Evolutionary conservation across 1,140 invertebrate species (phyloP).

Genomic region (Microplitis mediator): DNA sequence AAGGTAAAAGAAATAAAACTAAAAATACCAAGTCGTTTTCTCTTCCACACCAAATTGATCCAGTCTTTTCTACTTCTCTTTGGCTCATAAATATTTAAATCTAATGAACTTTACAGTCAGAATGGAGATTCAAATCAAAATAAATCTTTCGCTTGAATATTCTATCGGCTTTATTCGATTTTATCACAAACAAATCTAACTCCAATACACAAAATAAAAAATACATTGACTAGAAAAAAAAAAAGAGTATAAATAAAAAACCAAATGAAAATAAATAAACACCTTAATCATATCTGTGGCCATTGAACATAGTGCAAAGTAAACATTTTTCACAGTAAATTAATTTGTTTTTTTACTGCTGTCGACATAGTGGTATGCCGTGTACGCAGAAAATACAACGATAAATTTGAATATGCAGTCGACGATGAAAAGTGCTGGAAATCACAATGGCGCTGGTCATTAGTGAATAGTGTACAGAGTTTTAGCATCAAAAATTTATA

Average conservation of each 20-base stretch:
- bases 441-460: conserved; percentile 1
- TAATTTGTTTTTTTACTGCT: not conserved
- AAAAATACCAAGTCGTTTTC: conserved; percentile 39
- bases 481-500: not conserved
- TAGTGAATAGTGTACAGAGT: not conserved
- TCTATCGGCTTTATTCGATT: too few species aligned
- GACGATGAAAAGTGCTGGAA: conserved; percentile 12
- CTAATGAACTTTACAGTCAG: conserved; percentile 47
- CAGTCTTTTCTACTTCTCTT: conserved; percentile 21
- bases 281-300: too few species aligned
- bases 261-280: too few species aligned
- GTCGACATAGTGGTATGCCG: not conserved
- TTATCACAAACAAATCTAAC: too few species aligned
- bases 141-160: not conserved
- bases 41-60: conserved; percentile 41
- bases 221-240: too few species aligned
- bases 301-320: too few species aligned
- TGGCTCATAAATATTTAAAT: conserved; percentile 52
- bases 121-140: conserved; percentile 44
- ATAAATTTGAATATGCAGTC: conserved; percentile 10
- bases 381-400: not conserved
- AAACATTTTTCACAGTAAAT: not conserved
- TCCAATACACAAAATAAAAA: too few species aligned
- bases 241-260: too few species aligned
- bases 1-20: too few species aligned